These are phyloP conservation scores for Meandrusa payeni DNA, from an alignment of 2,888 invertebrate species.

Conservation along the genomic window DNA sequence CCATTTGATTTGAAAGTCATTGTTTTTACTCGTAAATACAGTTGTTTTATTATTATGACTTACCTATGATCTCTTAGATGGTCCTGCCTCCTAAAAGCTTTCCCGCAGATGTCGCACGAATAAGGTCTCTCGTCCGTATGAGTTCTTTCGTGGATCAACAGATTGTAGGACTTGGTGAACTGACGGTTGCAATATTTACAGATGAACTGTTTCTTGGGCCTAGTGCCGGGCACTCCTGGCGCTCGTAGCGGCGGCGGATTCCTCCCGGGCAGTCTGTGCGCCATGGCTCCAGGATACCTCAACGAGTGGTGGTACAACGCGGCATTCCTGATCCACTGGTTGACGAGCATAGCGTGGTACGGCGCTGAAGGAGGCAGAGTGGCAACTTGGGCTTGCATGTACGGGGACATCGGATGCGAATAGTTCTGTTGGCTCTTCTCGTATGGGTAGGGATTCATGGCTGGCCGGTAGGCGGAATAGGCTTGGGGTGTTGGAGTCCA, in stretches of 20 bases:
- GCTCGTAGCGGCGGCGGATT: conserved; percentile 79
- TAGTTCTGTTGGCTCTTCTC: conserved; percentile 62
- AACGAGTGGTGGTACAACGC: conserved; percentile 83
- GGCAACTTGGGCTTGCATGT: conserved; percentile 72
- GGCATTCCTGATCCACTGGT: conserved; percentile 88
- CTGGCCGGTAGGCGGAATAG: conserved; percentile 58
- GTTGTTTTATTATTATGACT: too few relatives aligned
- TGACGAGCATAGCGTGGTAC: conserved; percentile 83
- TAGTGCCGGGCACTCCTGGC: conserved; percentile 77
- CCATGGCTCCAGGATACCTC: conserved; percentile 73
- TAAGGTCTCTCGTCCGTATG: conserved; percentile 98
- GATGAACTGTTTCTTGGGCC: conserved; percentile 94
- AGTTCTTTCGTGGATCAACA: conserved; percentile 97
- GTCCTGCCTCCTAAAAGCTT: conserved; percentile 97
- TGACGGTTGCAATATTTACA: conserved; percentile 98
- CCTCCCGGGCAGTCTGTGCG: conserved; percentile 73
- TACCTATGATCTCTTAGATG: conserved; percentile 95
- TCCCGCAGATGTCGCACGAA: conserved; percentile 97
- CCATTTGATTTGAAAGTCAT: too few relatives aligned
- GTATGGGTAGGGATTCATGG: conserved; percentile 64
- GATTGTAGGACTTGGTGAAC: conserved; percentile 98
- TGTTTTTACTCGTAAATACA: too few relatives aligned
- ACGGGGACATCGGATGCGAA: conserved; percentile 66
- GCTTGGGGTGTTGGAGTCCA: conserved; percentile 59
- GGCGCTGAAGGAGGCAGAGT: conserved; percentile 69